A percentile compares a stretch with the other conserved stretches of the same genome.
phyloP scores from a whole-genome alignment of 2,888 invertebrate species.

The Acrobasis repandana region DNA sequence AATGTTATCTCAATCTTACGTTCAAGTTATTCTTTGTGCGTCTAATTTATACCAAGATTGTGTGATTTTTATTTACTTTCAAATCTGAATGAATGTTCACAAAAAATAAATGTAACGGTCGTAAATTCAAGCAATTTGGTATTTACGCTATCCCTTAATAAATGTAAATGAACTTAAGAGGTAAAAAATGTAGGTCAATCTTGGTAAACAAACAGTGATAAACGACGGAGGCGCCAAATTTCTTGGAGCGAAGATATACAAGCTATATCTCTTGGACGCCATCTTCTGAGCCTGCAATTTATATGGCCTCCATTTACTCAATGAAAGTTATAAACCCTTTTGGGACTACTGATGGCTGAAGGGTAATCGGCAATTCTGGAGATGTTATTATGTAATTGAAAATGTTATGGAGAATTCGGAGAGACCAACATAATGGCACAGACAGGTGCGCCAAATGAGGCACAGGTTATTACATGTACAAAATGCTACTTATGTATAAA shows the following conservation, averaged over 20 bases:
- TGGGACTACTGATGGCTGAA: neutral
- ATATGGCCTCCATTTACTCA: slow-evolving; percentile 23
- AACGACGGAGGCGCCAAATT: slow-evolving; percentile 50
- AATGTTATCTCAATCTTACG: neutral
- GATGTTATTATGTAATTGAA: neutral
- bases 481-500: no score
- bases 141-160: slow-evolving; percentile 23
- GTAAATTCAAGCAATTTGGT: neutral
- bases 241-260: slow-evolving; percentile 51
- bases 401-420: neutral
- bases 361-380: neutral
- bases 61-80: neutral
- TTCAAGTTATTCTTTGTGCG: neutral
- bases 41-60: neutral
- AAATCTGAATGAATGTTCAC: neutral
- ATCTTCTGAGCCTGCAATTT: slow-evolving; percentile 31
- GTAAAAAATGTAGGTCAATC: slow-evolving; percentile 48
- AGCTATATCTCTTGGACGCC: slow-evolving; percentile 37
- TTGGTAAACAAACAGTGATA: slow-evolving; percentile 56
- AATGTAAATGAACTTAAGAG: slow-evolving; percentile 39
- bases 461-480: neutral
- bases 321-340: slow-evolving; percentile 22
- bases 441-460: neutral
- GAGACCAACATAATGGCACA: neutral
- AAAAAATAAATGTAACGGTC: neutral